Conservation (phyloP, 2,888 invertebrate genomes). For the Cabera pusaria region DNA sequence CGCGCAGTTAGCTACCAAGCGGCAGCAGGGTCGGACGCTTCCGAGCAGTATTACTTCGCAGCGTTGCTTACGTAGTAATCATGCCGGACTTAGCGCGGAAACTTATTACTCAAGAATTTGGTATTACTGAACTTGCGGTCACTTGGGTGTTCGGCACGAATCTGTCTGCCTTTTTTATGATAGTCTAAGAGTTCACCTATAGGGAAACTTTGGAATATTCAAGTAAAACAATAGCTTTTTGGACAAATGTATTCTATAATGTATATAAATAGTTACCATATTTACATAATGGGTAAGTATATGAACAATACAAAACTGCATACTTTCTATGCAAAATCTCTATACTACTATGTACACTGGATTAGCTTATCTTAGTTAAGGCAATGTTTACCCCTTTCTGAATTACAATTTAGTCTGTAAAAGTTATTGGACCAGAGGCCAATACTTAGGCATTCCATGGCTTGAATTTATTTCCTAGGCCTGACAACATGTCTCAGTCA, state of each 20-base stretch:
- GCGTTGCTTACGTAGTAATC: too few relatives aligned
- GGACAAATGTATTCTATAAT: conserved; percentile 66
- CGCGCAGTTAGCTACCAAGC: too few relatives aligned
- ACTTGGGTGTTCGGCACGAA: too few relatives aligned
- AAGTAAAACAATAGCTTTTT: conserved; percentile 29
- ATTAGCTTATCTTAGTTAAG: conserved; percentile 26
- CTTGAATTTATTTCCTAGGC: neutral
- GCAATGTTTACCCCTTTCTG: conserved; percentile 33
- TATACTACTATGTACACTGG: conserved; percentile 30
- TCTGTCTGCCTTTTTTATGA: too few relatives aligned
- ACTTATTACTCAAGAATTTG: too few relatives aligned
- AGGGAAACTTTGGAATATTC: too few relatives aligned
- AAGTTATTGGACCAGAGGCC: conserved; percentile 1
- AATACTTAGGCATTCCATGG: neutral
- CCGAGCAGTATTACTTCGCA: too few relatives aligned
- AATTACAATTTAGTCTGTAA: conserved; percentile 11
- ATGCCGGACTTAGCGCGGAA: too few relatives aligned
- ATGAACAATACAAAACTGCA: conserved; percentile 67
- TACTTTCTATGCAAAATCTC: conserved; percentile 28
- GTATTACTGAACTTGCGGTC: too few relatives aligned
- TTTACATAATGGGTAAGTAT: conserved; percentile 52
- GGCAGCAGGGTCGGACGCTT: too few relatives aligned
- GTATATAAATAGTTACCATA: conserved; percentile 69
- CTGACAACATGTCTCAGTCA: too few relatives aligned
- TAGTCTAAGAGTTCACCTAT: too few relatives aligned